Evolutionary conservation across 2,113 vertebrate genomes (phyloP), one percentile per base, ranked within the genome.

Genomic region (Bubalus kerabau): DNA sequence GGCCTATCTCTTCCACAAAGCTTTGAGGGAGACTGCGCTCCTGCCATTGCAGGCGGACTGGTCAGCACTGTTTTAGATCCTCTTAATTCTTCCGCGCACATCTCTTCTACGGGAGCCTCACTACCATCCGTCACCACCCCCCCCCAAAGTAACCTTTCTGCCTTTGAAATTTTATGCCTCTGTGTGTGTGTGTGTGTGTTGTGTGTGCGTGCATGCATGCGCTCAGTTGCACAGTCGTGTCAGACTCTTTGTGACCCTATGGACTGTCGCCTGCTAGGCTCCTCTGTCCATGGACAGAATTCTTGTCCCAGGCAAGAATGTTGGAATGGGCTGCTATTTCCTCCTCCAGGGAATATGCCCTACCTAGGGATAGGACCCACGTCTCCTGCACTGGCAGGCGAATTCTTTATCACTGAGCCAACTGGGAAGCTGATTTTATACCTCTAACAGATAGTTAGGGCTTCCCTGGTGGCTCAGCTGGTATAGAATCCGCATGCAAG

Each of bases 341-440:
- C 36, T 43, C 11, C 71, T 74, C 36, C 11, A 74, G 71, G 71
- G 36, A 43, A 43, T 74, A 23, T 74, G 23, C 71, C 71, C 12
- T 3, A 74, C 23, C 36, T 43, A 24, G 71, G 71, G 23, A 74
- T 74, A 13, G 36, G 21, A 74, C 11, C 71, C 71, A 43, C 1
- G 2, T 43, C 71, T 74, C 71, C 64, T 71, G 64, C 64, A 71
- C 24, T 24, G 71, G 36, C 36, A 43, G 36, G 71, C 3, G 1
- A 36, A 43, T 74, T 74, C 71, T 74, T 74, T 74, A 43, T 74
- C 36, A 74, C 71, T 74, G 71, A 74, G 71, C 71, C 71, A 74
- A 13, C 71, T 74, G 21, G 71, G 71, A 74, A 74, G 71, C 71
- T 43, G 36, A 43, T 87, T 87, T 95, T 62, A 15, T 76, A 80